Conservation (phyloP, 2,888 invertebrate genomes). For the Ischnura elegans region DNA sequence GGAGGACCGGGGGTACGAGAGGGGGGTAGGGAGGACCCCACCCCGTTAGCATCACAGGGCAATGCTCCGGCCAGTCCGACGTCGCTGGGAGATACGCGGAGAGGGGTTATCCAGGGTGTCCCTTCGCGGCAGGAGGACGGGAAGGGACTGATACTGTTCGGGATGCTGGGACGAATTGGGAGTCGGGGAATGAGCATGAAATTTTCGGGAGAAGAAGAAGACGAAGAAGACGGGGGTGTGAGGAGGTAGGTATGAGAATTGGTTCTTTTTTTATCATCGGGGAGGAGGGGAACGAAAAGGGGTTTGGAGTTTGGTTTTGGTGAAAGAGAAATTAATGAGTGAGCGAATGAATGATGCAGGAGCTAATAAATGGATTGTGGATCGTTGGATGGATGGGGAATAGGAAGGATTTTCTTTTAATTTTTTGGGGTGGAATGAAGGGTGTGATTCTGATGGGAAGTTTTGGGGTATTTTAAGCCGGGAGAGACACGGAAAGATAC, state of each 20-base stretch:
- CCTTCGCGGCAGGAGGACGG: not conserved
- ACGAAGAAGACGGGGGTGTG: not conserved
- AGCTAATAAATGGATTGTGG: conserved; percentile 31
- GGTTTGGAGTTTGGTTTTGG: not conserved
- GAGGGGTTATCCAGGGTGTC: not conserved
- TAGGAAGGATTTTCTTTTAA: not conserved
- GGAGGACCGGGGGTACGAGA: not conserved
- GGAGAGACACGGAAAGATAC: not conserved
- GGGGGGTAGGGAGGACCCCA: not conserved
- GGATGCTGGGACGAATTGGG: not conserved
- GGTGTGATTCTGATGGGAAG: no score
- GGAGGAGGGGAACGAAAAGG: not conserved
- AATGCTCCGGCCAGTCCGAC: conserved; percentile 24
- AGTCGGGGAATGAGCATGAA: not conserved
- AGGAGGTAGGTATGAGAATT: no score
- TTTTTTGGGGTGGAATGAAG: no score
- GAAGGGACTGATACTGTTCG: not conserved
- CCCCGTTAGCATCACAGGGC: conserved; percentile 39
- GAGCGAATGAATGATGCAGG: not conserved
- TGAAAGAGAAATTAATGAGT: not conserved
- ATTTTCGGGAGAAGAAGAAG: not conserved
- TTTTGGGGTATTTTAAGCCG: no score
- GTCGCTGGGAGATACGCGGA: no score
- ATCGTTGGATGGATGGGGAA: not conserved
- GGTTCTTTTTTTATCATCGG: not conserved